These are phyloP conservation scores for Cephus nigrinus DNA, from an alignment of 2,888 invertebrate genomes.

Conservation along the genomic window DNA sequence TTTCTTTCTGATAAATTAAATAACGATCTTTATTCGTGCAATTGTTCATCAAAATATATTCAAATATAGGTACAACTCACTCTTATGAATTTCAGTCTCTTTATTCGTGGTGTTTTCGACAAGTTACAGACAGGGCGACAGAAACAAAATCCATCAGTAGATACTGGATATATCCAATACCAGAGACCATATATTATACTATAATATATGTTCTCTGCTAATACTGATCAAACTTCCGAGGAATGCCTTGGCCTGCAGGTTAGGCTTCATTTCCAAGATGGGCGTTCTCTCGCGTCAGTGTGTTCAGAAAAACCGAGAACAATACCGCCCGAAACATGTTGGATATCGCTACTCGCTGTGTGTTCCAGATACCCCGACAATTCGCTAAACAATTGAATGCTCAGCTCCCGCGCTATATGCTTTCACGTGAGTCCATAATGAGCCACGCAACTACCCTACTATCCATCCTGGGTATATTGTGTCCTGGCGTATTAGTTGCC, in stretches of 20 bases:
- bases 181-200: too few species aligned
- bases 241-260: background rate
- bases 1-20: too few species aligned
- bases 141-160: background rate
- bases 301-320: conserved; percentile 13
- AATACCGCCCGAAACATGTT: conserved; percentile 9
- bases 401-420: conserved; percentile 15
- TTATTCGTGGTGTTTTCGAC: background rate
- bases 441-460: conserved; percentile 16
- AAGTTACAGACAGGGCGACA: background rate
- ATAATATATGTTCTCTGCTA: too few species aligned
- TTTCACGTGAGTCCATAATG: conserved; percentile 22
- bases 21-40: too few species aligned
- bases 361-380: conserved; percentile 23
- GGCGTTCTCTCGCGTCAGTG: conserved; percentile 9
- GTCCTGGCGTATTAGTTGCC: background rate
- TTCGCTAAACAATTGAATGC: conserved; percentile 24
- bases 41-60: too few species aligned
- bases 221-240: background rate
- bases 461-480: background rate
- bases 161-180: too few species aligned
- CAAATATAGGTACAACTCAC: too few species aligned
- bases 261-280: background rate
- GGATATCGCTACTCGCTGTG: conserved; percentile 20
- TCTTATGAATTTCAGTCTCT: background rate